These are phyloP conservation scores for Morpho helenor DNA, from an alignment of 2,888 invertebrate species.

Conservation along the genomic window DNA sequence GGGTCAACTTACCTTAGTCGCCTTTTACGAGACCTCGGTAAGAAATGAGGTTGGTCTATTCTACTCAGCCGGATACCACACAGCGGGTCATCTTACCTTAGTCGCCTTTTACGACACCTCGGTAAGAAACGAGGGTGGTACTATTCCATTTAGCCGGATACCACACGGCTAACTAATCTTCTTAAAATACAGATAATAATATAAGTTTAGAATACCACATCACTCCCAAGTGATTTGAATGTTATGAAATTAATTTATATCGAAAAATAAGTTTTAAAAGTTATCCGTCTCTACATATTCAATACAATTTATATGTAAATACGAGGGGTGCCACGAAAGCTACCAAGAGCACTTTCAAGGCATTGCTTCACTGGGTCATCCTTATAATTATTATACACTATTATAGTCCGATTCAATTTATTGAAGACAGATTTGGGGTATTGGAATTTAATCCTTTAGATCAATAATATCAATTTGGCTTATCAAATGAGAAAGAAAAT, in stretches of 20 bases:
- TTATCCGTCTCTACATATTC: constrained; percentile 23
- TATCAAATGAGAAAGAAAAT: constrained; percentile 1
- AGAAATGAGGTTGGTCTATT: no score
- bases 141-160: no score
- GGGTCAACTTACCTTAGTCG: no score
- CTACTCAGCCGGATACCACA: no score
- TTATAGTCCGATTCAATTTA: constrained; percentile 26
- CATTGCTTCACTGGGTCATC: constrained; percentile 35
- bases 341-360: constrained; percentile 19
- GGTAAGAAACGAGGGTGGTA: no score
- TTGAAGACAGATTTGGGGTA: constrained; percentile 22
- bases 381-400: constrained; percentile 51
- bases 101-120: no score
- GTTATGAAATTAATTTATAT: no score
- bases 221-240: no score
- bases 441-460: constrained; percentile 21
- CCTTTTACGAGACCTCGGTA: no score
- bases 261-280: no score
- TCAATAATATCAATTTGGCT: constrained; percentile 15
- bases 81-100: no score
- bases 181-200: not conserved
- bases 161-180: no score
- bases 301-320: constrained; percentile 48
- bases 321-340: constrained; percentile 21
- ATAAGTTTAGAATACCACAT: not conserved